A percentile compares a stretch with the other conserved stretches of the same genome.
phyloP scores from a whole-genome alignment of 2,888 invertebrate species.

The Yponomeuta cagnagella region DNA sequence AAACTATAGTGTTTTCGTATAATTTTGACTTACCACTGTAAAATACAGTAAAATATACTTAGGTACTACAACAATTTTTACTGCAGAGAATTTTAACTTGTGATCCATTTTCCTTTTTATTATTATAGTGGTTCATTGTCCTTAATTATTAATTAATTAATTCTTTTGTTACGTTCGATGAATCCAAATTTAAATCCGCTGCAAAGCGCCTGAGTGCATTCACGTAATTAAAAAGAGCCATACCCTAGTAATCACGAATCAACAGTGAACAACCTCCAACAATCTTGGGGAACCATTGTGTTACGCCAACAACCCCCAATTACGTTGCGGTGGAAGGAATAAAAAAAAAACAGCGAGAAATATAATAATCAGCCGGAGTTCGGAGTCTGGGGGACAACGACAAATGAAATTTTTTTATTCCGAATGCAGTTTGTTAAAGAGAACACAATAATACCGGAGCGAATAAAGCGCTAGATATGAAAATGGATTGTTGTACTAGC shows the following conservation, averaged over 20 bases:
- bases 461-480: conserved; percentile 55
- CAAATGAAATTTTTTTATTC: conserved; percentile 73
- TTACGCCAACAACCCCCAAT: conserved; percentile 58
- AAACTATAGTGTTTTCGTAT: too few relatives aligned
- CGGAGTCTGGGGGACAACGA: conserved; percentile 28
- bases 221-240: background rate
- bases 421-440: conserved; percentile 70
- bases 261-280: background rate
- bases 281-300: background rate
- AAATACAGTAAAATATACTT: too few relatives aligned
- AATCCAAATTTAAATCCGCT: too few relatives aligned
- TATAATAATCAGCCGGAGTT: conserved; percentile 48
- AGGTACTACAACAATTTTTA: too few relatives aligned
- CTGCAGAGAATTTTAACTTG: too few relatives aligned
- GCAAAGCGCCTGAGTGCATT: background rate
- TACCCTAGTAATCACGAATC: background rate
- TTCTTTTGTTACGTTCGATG: too few relatives aligned
- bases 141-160: too few relatives aligned
- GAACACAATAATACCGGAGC: conserved; percentile 44
- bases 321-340: conserved; percentile 56
- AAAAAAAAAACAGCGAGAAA: conserved; percentile 30
- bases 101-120: too few relatives aligned
- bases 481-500: conserved; percentile 32
- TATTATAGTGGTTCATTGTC: too few relatives aligned
- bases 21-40: too few relatives aligned